Evolutionary conservation across 1,140 invertebrate genomes (phyloP).

Genomic region (Drosophila grimshawi): DNA sequence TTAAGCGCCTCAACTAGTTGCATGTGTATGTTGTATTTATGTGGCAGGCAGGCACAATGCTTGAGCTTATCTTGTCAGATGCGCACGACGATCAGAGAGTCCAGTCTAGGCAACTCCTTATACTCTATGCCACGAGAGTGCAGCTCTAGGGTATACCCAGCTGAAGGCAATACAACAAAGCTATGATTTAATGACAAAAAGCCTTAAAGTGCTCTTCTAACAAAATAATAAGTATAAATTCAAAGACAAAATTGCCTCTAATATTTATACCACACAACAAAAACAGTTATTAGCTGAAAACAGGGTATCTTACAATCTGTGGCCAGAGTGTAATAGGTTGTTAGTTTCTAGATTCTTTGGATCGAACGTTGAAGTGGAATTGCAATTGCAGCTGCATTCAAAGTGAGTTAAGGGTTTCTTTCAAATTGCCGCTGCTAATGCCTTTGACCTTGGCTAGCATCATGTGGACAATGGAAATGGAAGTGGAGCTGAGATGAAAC

Average conservation of each 20-base stretch:
- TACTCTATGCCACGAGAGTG: background rate
- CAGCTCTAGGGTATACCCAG: background rate
- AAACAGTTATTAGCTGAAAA: background rate
- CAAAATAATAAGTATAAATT: too few relatives aligned
- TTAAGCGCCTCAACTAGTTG: slow-evolving; percentile 15
- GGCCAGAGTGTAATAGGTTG: background rate
- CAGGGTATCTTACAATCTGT: background rate
- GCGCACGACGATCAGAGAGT: slow-evolving; percentile 18
- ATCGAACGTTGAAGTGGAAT: slow-evolving; percentile 27
- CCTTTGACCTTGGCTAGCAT: slow-evolving; percentile 64
- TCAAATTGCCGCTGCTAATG: slow-evolving; percentile 55
- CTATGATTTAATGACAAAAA: background rate
- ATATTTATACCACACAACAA: too few relatives aligned
- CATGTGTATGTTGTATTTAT: slow-evolving; percentile 12
- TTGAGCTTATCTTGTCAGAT: slow-evolving; percentile 33
- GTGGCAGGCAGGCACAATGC: slow-evolving; percentile 11
- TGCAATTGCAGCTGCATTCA: slow-evolving; percentile 63
- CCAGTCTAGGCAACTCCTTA: background rate
- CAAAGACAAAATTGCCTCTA: too few relatives aligned
- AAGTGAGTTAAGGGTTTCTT: slow-evolving; percentile 70
- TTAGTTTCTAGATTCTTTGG: slow-evolving; percentile 27
- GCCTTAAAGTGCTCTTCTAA: too few relatives aligned
- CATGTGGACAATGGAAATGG: background rate
- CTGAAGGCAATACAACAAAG: background rate
- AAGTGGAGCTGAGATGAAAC: background rate